Base-by-base conservation (phyloP, 1,140 invertebrate genomes). In the Anadara kagoshimensis region DNA sequence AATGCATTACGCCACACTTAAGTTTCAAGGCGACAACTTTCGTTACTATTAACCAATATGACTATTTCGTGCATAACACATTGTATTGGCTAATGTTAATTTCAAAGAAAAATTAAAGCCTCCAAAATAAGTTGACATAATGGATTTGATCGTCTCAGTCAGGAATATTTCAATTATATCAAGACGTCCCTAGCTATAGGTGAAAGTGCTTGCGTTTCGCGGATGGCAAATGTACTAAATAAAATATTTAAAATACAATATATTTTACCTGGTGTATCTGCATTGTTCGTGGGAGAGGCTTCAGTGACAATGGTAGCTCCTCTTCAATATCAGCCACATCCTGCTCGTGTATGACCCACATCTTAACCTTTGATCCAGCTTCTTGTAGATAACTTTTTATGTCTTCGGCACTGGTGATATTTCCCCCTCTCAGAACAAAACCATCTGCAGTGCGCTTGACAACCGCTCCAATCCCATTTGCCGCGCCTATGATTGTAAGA, bases 241-340 rank as follows among this genome's bases (percentile, higher is more conserved):
- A 24, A 56, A 20, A 56, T 24, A 56, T n/a, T n/a, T 56, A 20
- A 10, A 20, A 56, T 56, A 56, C 26, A 56, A 16, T 14, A 24
- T 56, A n/a, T 24, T 56, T 20, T 56, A 58, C 56, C 56, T 58
- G 56, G 24, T 58, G 56, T 26, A 58, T 58, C 18, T 58, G 56
- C 56, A 58, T 58, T 24, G 56, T 58, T 8, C 8, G 20, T 36
- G 24, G 24, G 5, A 58, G 8, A 58, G 56, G 22, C 24, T 58
- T 58, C 5, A 58, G 22, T 51, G 49, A 18, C 20, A 22, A 18
- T 20, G n/a, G 56, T 0, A 58, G 24, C 7, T 24, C 24, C 22
- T 24, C 56, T 29, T 58, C 22, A 36, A 58, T 26, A 2, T 24
- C 56, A 5, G 20, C 8, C 1, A 58, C 56, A 8, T 29, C 56